These are phyloP conservation scores for Todiramphus saurophagus DNA, from an alignment of 2,113 vertebrate species.

Conservation along the genomic window DNA sequence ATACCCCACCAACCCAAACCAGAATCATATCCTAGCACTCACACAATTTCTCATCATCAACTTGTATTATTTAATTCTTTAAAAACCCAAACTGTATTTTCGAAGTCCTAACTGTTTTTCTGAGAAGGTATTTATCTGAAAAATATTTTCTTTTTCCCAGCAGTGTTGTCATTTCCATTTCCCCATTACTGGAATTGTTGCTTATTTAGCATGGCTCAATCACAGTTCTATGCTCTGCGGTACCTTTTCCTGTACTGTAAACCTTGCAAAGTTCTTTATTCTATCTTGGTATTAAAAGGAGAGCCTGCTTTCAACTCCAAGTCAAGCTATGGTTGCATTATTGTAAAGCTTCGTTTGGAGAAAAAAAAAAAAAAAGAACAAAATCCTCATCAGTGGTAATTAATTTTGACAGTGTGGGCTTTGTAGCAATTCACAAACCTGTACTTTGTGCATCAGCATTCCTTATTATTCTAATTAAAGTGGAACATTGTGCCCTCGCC, in stretches of 20 bases:
- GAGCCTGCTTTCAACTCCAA: conserved; percentile 49
- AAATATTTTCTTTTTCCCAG: neutral
- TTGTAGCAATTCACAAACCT: conserved; percentile 81
- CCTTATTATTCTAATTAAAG: conserved; percentile 86
- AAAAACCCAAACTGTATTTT: neutral
- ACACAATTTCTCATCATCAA: neutral
- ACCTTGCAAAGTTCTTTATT: conserved; percentile 40
- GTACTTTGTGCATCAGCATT: conserved; percentile 81
- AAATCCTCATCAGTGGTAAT: conserved; percentile 75
- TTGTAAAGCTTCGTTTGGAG: conserved; percentile 53
- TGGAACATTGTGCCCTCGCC: conserved; percentile 81
- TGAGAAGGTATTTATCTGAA: neutral
- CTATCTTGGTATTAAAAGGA: conserved; percentile 47
- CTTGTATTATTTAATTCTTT: neutral
- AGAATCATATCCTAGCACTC: neutral
- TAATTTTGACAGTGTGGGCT: conserved; percentile 78
- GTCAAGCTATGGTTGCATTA: conserved; percentile 60
- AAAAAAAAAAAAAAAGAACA: conserved; percentile 39
- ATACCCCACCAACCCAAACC: neutral
- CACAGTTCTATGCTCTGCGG: conserved; percentile 3
- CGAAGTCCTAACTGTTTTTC: neutral
- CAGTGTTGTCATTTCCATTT: neutral
- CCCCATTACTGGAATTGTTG: neutral
- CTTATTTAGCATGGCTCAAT: conserved; percentile 5
- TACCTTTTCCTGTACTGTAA: conserved; percentile 11